Evolutionary conservation across 2,888 invertebrate genomes (phyloP), one percentile per base, ranked within the genome.

Genomic region (Bugula neritina): DNA sequence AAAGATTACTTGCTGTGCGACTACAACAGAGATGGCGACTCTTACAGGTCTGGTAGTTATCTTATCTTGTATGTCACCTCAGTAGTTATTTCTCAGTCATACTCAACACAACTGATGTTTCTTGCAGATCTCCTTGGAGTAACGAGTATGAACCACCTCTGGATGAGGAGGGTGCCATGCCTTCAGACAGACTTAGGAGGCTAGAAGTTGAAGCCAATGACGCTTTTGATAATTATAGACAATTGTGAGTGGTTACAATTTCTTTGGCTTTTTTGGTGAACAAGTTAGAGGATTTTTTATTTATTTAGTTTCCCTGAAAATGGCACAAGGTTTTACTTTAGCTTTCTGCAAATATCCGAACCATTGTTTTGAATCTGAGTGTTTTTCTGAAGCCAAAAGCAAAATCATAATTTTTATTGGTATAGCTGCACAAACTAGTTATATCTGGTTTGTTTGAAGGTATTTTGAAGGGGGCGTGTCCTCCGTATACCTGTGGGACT

Each of bases 391-490:
- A n/a, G n/a, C n/a, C n/a, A n/a, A n/a, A n/a, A n/a, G n/a, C n/a
- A n/a, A n/a, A n/a, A n/a, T n/a, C n/a, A n/a, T n/a, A n/a, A n/a
- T n/a, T n/a, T n/a, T n/a, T n/a, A n/a, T n/a, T n/a, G n/a, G n/a
- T n/a, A n/a, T n/a, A n/a, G n/a, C n/a, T n/a, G n/a, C n/a, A n/a
- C n/a, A n/a, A n/a, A n/a, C n/a, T n/a, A n/a, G n/a, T n/a, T n/a
- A n/a, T 43, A 43, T 10, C 17, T 43, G 43, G 55, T 3, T 23
- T 17, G 54, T 35, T 71, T 71, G n/a, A 76, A 86, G 85, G 91
- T 99, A 99, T 85, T 99, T 95, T 84, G 99, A 99, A 86, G 99
- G 99, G 72, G 99, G 99, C 0, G 96, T 99, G 0, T 98, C 98
- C 25, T 98, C 98, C 3, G 99, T 98, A 1, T 99, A 99, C 86